These are phyloP conservation scores for Tiliqua scincoides DNA, from an alignment of 2,113 vertebrate species.

Conservation along the genomic window DNA sequence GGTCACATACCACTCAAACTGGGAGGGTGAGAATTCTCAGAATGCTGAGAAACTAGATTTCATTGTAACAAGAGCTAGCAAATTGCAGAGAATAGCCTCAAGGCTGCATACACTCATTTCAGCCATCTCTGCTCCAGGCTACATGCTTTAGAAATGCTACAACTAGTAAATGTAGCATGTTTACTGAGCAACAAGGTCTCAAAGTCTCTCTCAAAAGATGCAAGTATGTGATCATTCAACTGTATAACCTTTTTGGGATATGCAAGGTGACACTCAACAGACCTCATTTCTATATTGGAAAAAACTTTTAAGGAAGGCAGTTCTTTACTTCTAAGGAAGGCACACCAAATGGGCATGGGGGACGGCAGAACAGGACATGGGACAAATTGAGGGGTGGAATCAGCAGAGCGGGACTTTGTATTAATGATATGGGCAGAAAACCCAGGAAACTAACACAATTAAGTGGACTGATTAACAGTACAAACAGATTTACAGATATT, in stretches of 20 bases:
- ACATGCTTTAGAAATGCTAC: neutral
- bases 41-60: slow-evolving; percentile 2
- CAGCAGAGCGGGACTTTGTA: no score
- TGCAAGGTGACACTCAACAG: neutral
- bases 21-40: neutral
- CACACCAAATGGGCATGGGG: neutral
- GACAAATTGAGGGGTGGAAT: no score
- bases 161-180: neutral
- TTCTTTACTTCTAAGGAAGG: neutral
- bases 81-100: neutral
- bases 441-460: no score
- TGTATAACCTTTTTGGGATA: neutral
- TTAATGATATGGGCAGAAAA: no score
- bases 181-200: neutral
- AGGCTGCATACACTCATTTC: neutral
- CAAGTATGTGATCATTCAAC: neutral
- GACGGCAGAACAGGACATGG: neutral
- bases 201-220: neutral
- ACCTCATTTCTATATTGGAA: neutral
- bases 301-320: neutral
- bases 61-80: neutral
- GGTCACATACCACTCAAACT: neutral
- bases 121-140: neutral
- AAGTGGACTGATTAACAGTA: no score
- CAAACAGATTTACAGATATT: no score